These are phyloP conservation scores for Beroe forskalii DNA, from an alignment of 37 sponge, comb jelly and placozoan genomes.

Conservation along the genomic window DNA sequence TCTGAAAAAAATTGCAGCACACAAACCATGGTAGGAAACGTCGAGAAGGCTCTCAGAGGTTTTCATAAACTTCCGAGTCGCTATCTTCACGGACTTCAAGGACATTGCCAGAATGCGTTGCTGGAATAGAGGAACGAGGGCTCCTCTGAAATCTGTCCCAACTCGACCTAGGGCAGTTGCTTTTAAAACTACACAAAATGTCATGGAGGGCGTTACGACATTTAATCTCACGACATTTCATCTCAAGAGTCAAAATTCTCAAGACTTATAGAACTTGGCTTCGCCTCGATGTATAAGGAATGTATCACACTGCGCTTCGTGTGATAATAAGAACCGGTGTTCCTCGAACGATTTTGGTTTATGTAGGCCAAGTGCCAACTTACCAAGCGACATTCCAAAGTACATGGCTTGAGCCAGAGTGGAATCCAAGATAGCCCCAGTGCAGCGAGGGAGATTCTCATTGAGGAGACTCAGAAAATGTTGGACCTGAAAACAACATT, in stretches of 20 bases:
- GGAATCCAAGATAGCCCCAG: constrained; percentile 39
- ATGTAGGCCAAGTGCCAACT: not conserved
- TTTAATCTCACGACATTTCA: no score
- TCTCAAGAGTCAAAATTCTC: no score
- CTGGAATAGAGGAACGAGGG: constrained; percentile 27
- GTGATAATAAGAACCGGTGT: no score
- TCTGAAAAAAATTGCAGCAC: no score
- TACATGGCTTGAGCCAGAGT: constrained; percentile 60
- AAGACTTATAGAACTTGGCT: no score
- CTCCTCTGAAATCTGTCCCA: constrained; percentile 52
- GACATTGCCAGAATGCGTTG: constrained; percentile 25
- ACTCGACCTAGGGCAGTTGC: not conserved
- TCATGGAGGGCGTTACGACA: no score
- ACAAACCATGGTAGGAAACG: constrained; percentile 20
- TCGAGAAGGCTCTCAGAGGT: not conserved
- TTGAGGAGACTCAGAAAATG: constrained; percentile 23
- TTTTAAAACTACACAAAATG: no score
- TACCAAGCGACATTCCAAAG: constrained; percentile 61
- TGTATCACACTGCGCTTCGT: no score
- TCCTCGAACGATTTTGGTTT: not conserved
- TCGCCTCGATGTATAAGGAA: no score
- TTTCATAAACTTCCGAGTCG: not conserved
- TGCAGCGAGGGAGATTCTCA: constrained; percentile 28
- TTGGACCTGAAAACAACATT: constrained; percentile 2
- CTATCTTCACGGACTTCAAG: not conserved